Conservation (phyloP, 1,140 invertebrate genomes). For the Holotrichia oblita region DNA sequence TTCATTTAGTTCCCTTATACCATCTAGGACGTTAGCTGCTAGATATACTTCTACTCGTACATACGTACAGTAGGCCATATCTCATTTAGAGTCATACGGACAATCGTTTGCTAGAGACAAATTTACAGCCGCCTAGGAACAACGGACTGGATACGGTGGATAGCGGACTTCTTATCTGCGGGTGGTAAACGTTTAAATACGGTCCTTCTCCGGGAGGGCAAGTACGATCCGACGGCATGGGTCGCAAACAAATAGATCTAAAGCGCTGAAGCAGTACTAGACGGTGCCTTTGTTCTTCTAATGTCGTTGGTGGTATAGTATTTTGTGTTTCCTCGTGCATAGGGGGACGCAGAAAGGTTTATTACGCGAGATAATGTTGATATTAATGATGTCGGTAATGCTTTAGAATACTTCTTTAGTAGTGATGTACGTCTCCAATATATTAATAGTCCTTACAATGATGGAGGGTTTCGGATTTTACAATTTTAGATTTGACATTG, state of each 20-base stretch:
- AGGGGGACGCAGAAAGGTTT: not conserved
- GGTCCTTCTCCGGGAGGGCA: not conserved
- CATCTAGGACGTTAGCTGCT: too few relatives aligned
- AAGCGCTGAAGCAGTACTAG: not conserved
- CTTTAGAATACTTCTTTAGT: not conserved
- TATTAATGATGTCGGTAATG: not conserved
- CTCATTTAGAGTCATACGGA: not conserved
- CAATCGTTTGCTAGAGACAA: not conserved
- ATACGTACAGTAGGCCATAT: not conserved
- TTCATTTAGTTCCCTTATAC: too few relatives aligned
- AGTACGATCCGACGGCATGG: not conserved
- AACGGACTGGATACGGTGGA: not conserved
- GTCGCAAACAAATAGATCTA: not conserved
- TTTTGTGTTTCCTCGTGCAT: too few relatives aligned
- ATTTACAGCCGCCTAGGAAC: not conserved
- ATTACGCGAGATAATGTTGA: conserved; percentile 7
- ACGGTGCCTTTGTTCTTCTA: not conserved
- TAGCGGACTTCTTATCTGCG: not conserved
- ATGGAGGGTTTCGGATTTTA: too few relatives aligned
- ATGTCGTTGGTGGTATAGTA: not conserved
- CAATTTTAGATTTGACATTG: too few relatives aligned
- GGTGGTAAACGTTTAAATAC: conserved; percentile 1
- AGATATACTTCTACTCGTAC: not conserved
- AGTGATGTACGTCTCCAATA: too few relatives aligned
- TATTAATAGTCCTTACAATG: too few relatives aligned